Percentiles rank a stretch among this genome's conserved stretches.
Conservation (phyloP, 2,113 vertebrate species). For the Sceloporus tristichus region DNA sequence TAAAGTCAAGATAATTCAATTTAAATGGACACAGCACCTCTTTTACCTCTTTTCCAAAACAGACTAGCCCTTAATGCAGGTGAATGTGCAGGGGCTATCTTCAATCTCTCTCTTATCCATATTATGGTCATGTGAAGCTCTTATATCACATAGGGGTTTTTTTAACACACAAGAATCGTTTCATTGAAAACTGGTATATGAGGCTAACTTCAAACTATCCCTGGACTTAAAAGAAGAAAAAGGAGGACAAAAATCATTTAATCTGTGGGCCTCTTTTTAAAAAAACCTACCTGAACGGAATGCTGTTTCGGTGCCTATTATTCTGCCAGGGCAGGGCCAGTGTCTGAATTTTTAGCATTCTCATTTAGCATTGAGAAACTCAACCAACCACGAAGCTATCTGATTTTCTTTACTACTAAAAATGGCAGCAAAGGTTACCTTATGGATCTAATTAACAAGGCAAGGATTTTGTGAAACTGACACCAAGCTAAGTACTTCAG, state of each 20-base stretch:
- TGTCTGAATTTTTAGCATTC: neutral
- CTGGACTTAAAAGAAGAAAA: neutral
- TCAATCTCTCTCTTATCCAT: too few species aligned
- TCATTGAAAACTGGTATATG: neutral
- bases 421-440: neutral
- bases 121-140: too few species aligned
- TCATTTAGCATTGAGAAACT: neutral
- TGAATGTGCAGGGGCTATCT: too few species aligned
- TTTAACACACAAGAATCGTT: neutral
- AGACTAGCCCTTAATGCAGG: too few species aligned
- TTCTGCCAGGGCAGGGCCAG: neutral
- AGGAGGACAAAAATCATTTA: neutral
- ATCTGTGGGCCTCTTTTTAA: neutral
- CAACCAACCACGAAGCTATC: neutral
- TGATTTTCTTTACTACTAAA: neutral
- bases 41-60: too few species aligned
- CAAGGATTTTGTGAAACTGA: neutral
- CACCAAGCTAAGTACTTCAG: neutral
- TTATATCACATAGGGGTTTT: too few species aligned
- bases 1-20: too few species aligned
- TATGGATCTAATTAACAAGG: neutral
- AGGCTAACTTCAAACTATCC: neutral
- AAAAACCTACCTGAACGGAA: neutral
- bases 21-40: too few species aligned
- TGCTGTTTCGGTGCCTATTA: neutral